These are phyloP conservation scores for Drosophila equinoxialis DNA, from an alignment of 1,140 invertebrate species.

Conservation along the genomic window DNA sequence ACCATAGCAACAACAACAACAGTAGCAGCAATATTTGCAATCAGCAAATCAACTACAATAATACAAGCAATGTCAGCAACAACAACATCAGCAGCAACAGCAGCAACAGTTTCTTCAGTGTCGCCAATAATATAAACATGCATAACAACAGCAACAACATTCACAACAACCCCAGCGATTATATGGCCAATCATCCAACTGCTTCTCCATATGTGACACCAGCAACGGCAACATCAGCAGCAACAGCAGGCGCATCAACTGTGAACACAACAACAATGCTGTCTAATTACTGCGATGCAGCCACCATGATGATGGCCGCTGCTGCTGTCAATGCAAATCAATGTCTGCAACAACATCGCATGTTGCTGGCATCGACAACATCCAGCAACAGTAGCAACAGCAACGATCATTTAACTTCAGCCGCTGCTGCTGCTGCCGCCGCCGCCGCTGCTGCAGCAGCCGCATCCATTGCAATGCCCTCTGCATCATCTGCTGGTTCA, in stretches of 20 bases:
- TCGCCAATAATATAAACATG: slow-evolving; percentile 27
- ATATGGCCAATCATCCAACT: slow-evolving; percentile 51
- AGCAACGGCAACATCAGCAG: slow-evolving; percentile 40
- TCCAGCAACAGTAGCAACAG: slow-evolving; percentile 29
- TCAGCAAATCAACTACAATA: slow-evolving; percentile 75
- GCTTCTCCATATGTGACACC: slow-evolving; percentile 61
- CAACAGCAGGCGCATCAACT: slow-evolving; percentile 42
- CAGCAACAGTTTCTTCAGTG: slow-evolving; percentile 59
- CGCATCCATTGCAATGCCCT: slow-evolving; percentile 39
- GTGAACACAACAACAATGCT: slow-evolving; percentile 77
- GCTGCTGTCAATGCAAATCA: slow-evolving; percentile 82
- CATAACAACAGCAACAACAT: slow-evolving; percentile 20
- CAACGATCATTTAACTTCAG: slow-evolving; percentile 45
- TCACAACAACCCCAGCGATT: slow-evolving; percentile 43
- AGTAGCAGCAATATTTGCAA: slow-evolving; percentile 59
- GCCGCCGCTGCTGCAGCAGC: slow-evolving; percentile 30
- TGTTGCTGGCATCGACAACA: slow-evolving; percentile 60
- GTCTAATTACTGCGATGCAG: slow-evolving; percentile 82
- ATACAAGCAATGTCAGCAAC: slow-evolving; percentile 42
- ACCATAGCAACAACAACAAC: slow-evolving; percentile 44
- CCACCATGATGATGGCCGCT: slow-evolving; percentile 82
- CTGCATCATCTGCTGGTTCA: slow-evolving; percentile 59
- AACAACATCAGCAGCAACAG: slow-evolving; percentile 30
- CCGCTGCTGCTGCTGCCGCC: slow-evolving; percentile 31
- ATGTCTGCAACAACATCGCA: slow-evolving; percentile 77